phyloP scores from a whole-genome alignment of 1,140 invertebrate genomes.

The Lepidurus couesii region DNA sequence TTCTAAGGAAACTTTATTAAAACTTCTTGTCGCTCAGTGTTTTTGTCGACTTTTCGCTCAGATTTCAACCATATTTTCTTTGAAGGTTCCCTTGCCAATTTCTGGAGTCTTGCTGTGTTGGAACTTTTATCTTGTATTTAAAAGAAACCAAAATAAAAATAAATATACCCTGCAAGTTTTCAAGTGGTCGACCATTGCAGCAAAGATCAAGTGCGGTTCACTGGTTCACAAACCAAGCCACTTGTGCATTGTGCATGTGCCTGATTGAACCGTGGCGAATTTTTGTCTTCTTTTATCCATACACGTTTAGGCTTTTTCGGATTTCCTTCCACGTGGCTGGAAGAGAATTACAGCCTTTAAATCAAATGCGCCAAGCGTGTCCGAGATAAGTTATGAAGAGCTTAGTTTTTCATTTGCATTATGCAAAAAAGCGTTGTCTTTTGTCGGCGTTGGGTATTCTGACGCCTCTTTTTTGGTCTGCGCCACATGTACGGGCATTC shows the following conservation, averaged over 20 bases:
- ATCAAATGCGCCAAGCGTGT: neutral
- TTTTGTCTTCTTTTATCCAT: neutral
- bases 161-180: neutral
- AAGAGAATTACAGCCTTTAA: neutral
- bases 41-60: no score
- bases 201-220: neutral
- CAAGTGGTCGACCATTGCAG: neutral
- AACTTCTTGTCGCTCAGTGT: no score
- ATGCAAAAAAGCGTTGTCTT: slow-evolving; percentile 17
- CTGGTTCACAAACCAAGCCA: neutral
- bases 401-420: slow-evolving; percentile 3
- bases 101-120: no score
- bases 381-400: slow-evolving; percentile 11
- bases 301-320: neutral
- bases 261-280: no score
- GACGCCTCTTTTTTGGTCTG: neutral
- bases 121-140: no score
- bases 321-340: neutral
- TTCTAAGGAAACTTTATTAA: no score
- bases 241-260: neutral
- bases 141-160: neutral
- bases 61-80: no score
- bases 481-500: neutral
- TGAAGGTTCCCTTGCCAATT: no score
- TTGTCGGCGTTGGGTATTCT: neutral